These are phyloP conservation scores for Aphaenogaster rudis DNA, from an alignment of 1,140 invertebrate species.

Conservation along the genomic window DNA sequence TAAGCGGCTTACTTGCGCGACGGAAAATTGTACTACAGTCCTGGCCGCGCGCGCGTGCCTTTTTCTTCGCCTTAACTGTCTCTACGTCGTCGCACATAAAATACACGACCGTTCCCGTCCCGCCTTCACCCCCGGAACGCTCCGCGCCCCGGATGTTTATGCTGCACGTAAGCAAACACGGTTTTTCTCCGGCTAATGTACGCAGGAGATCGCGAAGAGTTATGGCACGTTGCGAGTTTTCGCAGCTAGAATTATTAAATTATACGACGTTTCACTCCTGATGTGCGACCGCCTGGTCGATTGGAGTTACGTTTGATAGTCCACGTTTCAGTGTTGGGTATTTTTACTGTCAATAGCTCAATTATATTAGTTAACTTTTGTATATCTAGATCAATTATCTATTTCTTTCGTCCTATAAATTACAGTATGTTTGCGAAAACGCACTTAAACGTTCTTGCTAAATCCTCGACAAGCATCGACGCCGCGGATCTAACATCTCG, in stretches of 20 bases:
- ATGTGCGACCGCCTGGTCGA: neutral
- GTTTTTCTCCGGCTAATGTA: slow-evolving; percentile 68
- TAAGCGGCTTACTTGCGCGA: slow-evolving; percentile 82
- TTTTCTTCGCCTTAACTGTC: slow-evolving; percentile 71
- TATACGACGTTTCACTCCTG: slow-evolving; percentile 21
- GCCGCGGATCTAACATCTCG: neutral
- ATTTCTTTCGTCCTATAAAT: neutral
- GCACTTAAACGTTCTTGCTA: neutral
- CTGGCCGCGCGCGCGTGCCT: slow-evolving; percentile 57
- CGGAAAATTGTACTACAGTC: slow-evolving; percentile 78
- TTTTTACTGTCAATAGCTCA: neutral
- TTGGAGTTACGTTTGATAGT: neutral
- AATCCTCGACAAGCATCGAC: neutral
- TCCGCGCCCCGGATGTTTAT: slow-evolving; percentile 53
- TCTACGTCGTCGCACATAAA: slow-evolving; percentile 64
- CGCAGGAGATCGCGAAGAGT: slow-evolving; percentile 55
- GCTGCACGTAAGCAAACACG: slow-evolving; percentile 54
- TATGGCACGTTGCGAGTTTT: slow-evolving; percentile 52
- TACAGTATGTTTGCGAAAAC: neutral
- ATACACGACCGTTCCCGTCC: slow-evolving; percentile 25
- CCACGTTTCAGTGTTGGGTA: neutral
- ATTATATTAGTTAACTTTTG: neutral
- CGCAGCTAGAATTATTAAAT: slow-evolving; percentile 52
- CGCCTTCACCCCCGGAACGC: slow-evolving; percentile 19
- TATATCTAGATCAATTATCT: neutral